phyloP scores from a whole-genome alignment of 2,113 vertebrate genomes.

The Phrynosoma blainvillii region DNA sequence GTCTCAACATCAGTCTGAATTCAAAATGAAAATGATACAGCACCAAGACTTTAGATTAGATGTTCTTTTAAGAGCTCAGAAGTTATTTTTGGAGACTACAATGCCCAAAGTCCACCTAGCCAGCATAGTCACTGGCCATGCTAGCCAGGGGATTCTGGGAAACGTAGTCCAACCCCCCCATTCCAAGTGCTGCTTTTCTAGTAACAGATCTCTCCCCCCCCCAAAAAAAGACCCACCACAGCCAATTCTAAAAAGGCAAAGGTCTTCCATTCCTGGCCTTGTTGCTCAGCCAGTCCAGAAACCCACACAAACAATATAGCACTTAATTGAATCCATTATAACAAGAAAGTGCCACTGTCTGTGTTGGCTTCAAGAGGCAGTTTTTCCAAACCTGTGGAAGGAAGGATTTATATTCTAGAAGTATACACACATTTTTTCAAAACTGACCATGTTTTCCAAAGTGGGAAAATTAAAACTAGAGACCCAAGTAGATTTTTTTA shows the following conservation, averaged over 20 bases:
- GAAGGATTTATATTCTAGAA: no score
- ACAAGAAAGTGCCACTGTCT: slow-evolving; percentile 41
- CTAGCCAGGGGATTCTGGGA: neutral
- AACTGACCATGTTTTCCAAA: neutral
- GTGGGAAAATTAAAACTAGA: no score
- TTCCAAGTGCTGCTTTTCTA: neutral
- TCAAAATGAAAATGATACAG: neutral
- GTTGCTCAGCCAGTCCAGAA: neutral
- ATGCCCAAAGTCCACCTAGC: neutral
- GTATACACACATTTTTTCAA: no score
- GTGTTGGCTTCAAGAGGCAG: slow-evolving; percentile 3
- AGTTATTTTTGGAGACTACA: neutral
- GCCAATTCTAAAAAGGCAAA: neutral
- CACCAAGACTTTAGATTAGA: no score
- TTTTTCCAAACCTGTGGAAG: no score
- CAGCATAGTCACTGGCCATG: no score
- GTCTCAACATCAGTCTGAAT: no score
- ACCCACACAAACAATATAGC: slow-evolving; percentile 42
- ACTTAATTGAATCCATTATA: slow-evolving; percentile 27
- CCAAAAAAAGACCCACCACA: neutral
- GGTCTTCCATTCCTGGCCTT: no score
- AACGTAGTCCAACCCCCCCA: no score
- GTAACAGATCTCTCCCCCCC: no score
- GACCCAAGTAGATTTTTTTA: no score
- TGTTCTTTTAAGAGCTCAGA: neutral